Evolutionary conservation across 2,113 vertebrate genomes (phyloP).

Genomic region (Nannospalax galili): DNA sequence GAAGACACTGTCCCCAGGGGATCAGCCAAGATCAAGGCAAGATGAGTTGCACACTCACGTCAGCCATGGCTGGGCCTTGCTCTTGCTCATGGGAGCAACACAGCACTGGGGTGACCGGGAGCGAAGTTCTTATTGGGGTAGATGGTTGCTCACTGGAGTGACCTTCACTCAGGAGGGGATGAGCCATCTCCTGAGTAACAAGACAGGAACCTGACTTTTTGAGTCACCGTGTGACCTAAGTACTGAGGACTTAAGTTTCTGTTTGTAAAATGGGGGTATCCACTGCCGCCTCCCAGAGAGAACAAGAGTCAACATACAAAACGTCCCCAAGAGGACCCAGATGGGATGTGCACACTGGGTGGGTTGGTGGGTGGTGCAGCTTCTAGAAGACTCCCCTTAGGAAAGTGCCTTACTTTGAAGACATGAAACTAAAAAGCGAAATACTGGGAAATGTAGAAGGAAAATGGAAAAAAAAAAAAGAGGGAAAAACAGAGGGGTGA

Average conservation of each 20-base stretch:
- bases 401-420: not conserved
- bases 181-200: not conserved
- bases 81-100: not conserved
- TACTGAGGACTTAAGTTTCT: not conserved
- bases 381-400: not conserved
- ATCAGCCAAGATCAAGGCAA: not conserved
- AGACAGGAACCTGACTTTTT: not conserved
- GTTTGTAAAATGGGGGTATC: not conserved
- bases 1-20: not conserved
- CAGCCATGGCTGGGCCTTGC: too few relatives aligned
- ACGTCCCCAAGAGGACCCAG: not conserved
- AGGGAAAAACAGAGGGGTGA: not conserved
- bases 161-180: fast-evolving
- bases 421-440: not conserved
- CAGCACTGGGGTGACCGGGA: not conserved
- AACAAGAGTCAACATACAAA: not conserved
- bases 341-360: fast-evolving
- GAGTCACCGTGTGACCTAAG: not conserved
- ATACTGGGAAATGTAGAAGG: not conserved
- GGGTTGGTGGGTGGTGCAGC: too few relatives aligned
- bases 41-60: not conserved
- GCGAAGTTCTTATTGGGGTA: not conserved
- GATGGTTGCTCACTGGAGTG: not conserved
- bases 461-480: not conserved
- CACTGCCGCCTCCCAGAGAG: fast-evolving